phyloP scores from a whole-genome alignment of 2,888 invertebrate species.

The Palloptera scutellata region DNA sequence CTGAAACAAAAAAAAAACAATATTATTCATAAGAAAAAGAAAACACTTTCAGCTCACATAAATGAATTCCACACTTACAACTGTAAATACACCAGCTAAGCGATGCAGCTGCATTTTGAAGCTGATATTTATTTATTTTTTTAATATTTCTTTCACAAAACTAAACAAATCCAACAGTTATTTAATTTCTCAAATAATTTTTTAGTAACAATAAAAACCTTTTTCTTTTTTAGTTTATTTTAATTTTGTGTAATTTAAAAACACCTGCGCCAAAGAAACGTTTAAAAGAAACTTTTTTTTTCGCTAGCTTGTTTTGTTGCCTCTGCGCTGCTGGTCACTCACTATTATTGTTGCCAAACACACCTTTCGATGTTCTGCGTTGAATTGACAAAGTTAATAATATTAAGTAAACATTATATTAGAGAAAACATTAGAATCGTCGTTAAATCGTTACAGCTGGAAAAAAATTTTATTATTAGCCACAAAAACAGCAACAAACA shows the following conservation, averaged over 20 bases:
- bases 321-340: constrained; percentile 45
- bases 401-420: constrained; percentile 58
- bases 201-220: too few relatives aligned
- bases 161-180: too few relatives aligned
- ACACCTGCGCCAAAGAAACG: constrained; percentile 15
- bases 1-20: constrained; percentile 26
- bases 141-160: too few relatives aligned
- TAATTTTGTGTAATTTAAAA: constrained; percentile 1
- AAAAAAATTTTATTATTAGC: too few relatives aligned
- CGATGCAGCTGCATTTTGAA: too few relatives aligned
- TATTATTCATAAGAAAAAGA: background rate
- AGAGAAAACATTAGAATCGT: constrained; percentile 54
- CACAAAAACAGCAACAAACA: too few relatives aligned
- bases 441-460: constrained; percentile 22
- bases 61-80: background rate
- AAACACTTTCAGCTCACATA: background rate
- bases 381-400: constrained; percentile 59
- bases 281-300: too few relatives aligned
- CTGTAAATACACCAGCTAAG: too few relatives aligned
- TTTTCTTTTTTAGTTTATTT: too few relatives aligned
- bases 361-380: constrained; percentile 60
- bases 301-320: constrained; percentile 47
- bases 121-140: too few relatives aligned
- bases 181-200: too few relatives aligned
- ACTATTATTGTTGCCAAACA: constrained; percentile 49